phyloP scores from a whole-genome alignment of 2,797 vertebrate genomes.

The Zonotrichia albicollis region DNA sequence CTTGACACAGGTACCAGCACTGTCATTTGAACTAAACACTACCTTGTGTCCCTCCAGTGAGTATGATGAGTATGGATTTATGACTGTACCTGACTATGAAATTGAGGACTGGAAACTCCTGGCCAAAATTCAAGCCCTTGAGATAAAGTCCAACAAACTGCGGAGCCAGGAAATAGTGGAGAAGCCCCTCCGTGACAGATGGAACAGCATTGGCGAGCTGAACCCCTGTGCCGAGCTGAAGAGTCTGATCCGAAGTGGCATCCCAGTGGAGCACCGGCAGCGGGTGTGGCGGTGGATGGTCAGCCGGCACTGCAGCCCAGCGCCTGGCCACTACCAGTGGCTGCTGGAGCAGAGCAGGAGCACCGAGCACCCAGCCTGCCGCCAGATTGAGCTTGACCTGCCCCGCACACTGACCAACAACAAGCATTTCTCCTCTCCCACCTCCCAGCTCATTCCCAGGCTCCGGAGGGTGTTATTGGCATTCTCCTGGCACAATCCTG shows the following conservation, averaged over 20 bases:
- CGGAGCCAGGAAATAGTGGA: slow-evolving; percentile 80
- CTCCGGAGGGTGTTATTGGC: slow-evolving; percentile 89
- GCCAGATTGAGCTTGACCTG: slow-evolving; percentile 95
- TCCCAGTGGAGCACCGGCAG: slow-evolving; percentile 84
- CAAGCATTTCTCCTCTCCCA: slow-evolving; percentile 86
- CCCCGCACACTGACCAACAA: slow-evolving; percentile 92
- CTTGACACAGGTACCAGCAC: not conserved
- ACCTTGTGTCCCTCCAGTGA: slow-evolving; percentile 75
- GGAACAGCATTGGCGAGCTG: slow-evolving; percentile 82
- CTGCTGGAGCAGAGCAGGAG: slow-evolving; percentile 80
- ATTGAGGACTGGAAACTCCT: slow-evolving; percentile 90
- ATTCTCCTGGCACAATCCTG: slow-evolving; percentile 93
- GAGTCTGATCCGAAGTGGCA: slow-evolving; percentile 82
- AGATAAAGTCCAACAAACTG: slow-evolving; percentile 88
- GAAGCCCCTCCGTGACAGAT: slow-evolving; percentile 80
- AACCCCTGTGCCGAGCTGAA: slow-evolving; percentile 81
- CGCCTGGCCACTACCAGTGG: slow-evolving; percentile 78
- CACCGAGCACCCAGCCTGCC: slow-evolving; percentile 81
- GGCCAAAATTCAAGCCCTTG: slow-evolving; percentile 91
- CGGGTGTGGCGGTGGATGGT: slow-evolving; percentile 88
- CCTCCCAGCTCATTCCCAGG: slow-evolving; percentile 83
- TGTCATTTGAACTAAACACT: not conserved
- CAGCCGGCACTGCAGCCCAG: slow-evolving; percentile 62
- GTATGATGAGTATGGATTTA: slow-evolving; percentile 92
- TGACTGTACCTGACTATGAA: slow-evolving; percentile 88